Percentiles rank a stretch among this genome's conserved stretches.
Evolutionary conservation across 2,113 vertebrate species (phyloP).

Genomic region (Butastur rufipennis): DNA sequence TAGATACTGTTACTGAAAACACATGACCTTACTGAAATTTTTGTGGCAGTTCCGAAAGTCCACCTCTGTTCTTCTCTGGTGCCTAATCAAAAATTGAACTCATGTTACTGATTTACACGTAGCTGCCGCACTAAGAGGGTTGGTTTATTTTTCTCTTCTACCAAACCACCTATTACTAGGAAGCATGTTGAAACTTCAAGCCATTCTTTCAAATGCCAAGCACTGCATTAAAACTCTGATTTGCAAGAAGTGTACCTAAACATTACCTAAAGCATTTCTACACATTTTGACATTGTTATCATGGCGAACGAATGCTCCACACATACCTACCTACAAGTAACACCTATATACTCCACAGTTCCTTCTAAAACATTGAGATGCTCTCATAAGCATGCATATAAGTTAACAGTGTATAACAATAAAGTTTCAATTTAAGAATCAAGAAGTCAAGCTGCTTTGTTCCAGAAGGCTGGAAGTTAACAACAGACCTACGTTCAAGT

Average conservation of each 20-base stretch:
- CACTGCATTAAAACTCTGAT: not conserved
- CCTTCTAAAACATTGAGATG: not conserved
- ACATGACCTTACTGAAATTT: not conserved
- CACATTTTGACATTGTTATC: not conserved
- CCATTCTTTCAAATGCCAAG: not conserved
- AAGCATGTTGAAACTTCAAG: not conserved
- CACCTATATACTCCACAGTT: not conserved
- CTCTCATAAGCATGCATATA: not conserved
- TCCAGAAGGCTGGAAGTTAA: not conserved
- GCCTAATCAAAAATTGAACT: not conserved
- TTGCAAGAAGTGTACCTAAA: not conserved
- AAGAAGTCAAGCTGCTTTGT: not conserved
- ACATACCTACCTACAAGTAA: not conserved
- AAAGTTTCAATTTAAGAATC: not conserved
- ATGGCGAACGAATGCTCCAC: not conserved
- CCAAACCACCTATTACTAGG: not conserved
- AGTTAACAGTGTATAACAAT: not conserved
- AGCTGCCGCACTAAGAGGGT: not conserved
- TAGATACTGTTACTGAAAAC: not conserved
- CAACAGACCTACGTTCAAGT: not conserved
- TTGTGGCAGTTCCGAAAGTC: not conserved
- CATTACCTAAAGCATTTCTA: not conserved
- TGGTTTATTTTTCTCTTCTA: not conserved
- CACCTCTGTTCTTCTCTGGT: not conserved
- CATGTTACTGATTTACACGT: not conserved